phyloP scores from a whole-genome alignment of 1,140 invertebrate genomes.

The Drosophila baimaii region DNA sequence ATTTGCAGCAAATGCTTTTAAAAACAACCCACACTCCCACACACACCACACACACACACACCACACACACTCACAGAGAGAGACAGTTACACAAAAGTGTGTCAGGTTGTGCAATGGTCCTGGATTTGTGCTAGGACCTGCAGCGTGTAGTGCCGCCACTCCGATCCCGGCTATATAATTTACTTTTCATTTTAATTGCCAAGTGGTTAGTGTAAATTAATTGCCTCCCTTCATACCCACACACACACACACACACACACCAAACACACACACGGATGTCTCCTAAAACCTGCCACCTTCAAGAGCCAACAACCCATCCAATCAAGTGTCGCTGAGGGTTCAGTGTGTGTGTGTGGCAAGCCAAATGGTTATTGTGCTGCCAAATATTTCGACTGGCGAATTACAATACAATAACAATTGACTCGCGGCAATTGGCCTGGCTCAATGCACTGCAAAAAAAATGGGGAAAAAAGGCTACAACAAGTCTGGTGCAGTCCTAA shows the following conservation, averaged over 20 bases:
- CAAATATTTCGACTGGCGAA: slow-evolving; percentile 45
- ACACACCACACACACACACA: neutral
- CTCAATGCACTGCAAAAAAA: slow-evolving; percentile 12
- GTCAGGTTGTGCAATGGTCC: slow-evolving; percentile 33
- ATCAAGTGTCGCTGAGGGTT: slow-evolving; percentile 45
- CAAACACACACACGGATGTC: neutral
- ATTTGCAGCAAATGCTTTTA: slow-evolving; percentile 81
- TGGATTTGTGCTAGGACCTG: slow-evolving; percentile 33
- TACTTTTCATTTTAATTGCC: slow-evolving; percentile 81
- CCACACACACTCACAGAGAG: neutral
- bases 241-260: neutral
- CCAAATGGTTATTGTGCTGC: slow-evolving; percentile 30
- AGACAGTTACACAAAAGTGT: slow-evolving; percentile 21
- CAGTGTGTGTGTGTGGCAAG: slow-evolving; percentile 14
- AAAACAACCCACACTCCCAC: slow-evolving; percentile 57
- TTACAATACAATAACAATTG: slow-evolving; percentile 47
- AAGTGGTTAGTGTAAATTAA: slow-evolving; percentile 78
- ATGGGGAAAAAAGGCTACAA: no score
- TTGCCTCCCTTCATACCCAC: slow-evolving; percentile 50
- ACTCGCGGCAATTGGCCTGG: slow-evolving; percentile 8
- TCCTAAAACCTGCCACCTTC: neutral
- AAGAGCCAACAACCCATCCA: slow-evolving; percentile 17
- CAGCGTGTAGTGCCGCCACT: neutral
- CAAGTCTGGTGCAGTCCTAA: no score
- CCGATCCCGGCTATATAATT: slow-evolving; percentile 58